These are phyloP conservation scores for Merodon equestris DNA, from an alignment of 2,888 invertebrate species.

Conservation along the genomic window DNA sequence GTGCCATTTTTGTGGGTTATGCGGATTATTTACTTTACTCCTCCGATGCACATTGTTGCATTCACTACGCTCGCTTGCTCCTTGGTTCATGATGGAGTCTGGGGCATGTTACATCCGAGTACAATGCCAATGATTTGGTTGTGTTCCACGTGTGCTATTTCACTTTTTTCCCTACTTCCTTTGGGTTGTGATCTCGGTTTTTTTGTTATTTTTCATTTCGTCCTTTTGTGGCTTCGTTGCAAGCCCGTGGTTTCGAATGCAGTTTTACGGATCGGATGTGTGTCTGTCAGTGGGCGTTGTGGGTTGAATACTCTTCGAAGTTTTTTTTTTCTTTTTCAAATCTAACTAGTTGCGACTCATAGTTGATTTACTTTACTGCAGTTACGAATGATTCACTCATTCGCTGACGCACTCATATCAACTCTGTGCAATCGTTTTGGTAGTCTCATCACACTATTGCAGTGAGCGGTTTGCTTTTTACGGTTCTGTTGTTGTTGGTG, in stretches of 20 bases:
- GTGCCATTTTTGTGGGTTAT: slow-evolving; percentile 66
- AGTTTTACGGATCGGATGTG: slow-evolving; percentile 14
- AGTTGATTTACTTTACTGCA: slow-evolving; percentile 34
- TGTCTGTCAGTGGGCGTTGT: slow-evolving; percentile 15
- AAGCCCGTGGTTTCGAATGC: slow-evolving; percentile 8
- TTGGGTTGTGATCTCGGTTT: too few relatives aligned
- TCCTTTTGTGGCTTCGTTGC: too few relatives aligned
- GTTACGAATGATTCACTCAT: slow-evolving; percentile 24
- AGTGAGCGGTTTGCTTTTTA: too few relatives aligned
- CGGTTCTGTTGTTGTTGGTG: neutral
- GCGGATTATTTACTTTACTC: slow-evolving; percentile 67
- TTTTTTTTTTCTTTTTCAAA: slow-evolving; percentile 23
- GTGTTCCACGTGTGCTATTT: slow-evolving; percentile 28
- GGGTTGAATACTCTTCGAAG: neutral
- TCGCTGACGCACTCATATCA: too few relatives aligned
- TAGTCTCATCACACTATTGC: too few relatives aligned
- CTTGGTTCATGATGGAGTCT: slow-evolving; percentile 47
- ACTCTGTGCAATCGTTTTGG: too few relatives aligned
- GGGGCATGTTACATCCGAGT: slow-evolving; percentile 5
- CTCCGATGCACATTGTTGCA: slow-evolving; percentile 61
- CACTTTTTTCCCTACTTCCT: slow-evolving; percentile 7
- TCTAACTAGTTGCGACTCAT: slow-evolving; percentile 10
- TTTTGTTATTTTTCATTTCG: too few relatives aligned
- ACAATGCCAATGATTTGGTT: slow-evolving; percentile 33
- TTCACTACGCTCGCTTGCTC: slow-evolving; percentile 24